These are phyloP conservation scores for Drosophila suboccidentalis DNA, from an alignment of 2,888 invertebrate species.

Conservation along the genomic window DNA sequence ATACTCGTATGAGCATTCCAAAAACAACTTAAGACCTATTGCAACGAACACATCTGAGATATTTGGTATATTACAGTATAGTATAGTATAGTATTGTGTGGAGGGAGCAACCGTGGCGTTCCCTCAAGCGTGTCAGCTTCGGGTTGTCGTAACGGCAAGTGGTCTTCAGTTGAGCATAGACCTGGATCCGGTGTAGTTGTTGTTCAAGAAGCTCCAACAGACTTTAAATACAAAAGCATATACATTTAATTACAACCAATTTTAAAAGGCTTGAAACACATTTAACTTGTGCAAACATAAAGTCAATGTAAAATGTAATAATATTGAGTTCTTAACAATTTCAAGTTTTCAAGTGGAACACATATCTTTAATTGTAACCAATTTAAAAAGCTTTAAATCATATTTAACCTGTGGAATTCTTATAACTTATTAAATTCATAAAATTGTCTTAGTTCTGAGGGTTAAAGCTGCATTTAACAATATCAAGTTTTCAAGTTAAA, in stretches of 20 bases:
- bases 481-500: background rate
- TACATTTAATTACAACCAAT: background rate
- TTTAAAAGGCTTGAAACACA: conserved; percentile 1
- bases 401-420: background rate
- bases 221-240: background rate
- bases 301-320: too few relatives aligned
- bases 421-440: background rate
- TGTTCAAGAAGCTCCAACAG: conserved; percentile 24
- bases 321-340: too few relatives aligned
- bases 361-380: too few relatives aligned
- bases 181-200: conserved; percentile 56
- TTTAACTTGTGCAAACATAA: too few relatives aligned
- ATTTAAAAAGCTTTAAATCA: background rate
- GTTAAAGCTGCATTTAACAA: background rate
- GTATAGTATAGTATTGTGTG: background rate
- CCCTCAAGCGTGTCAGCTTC: conserved; percentile 79
- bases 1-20: conserved; percentile 31
- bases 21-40: conserved; percentile 40
- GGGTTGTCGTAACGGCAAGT: conserved; percentile 72
- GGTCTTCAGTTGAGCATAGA: conserved; percentile 75
- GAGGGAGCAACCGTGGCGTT: conserved; percentile 56
- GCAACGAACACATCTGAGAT: conserved; percentile 39
- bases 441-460: background rate
- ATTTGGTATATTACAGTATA: background rate
- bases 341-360: too few relatives aligned